phyloP scores from a whole-genome alignment of 2,113 vertebrate genomes.

The Sinocyclocheilus maitianheensis region DNA sequence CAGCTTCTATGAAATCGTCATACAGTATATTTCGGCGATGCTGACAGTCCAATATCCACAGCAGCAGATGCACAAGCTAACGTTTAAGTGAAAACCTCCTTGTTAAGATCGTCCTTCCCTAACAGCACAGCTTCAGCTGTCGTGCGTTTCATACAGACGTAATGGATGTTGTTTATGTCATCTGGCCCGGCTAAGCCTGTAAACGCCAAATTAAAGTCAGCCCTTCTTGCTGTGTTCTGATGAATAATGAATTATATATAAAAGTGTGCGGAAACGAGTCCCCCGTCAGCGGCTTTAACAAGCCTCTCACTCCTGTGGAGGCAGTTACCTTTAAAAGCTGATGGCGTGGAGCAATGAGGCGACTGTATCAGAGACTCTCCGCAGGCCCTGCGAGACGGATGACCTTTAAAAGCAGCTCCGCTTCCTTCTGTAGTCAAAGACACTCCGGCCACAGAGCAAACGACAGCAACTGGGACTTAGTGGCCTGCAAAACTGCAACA shows the following conservation, averaged over 20 bases:
- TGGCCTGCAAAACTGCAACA: not conserved
- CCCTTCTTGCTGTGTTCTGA: conserved; percentile 39
- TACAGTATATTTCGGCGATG: not conserved
- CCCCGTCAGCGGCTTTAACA: conserved; percentile 29
- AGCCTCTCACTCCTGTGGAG: conserved; percentile 28
- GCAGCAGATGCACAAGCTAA: not conserved
- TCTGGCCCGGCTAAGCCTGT: not conserved
- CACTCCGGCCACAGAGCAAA: not conserved
- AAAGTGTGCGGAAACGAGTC: conserved; percentile 37
- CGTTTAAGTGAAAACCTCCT: not conserved
- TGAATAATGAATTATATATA: conserved; percentile 54
- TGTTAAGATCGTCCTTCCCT: not conserved
- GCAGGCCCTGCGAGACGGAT: not conserved
- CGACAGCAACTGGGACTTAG: not conserved
- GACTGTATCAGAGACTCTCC: conserved; percentile 36
- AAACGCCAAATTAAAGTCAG: conserved; percentile 46
- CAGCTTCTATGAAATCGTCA: not conserved
- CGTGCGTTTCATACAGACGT: not conserved
- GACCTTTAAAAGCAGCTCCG: conserved; percentile 36
- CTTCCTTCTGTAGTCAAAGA: not conserved
- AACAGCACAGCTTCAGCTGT: not conserved
- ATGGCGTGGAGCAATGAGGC: conserved; percentile 21
- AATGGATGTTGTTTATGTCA: conserved; percentile 32
- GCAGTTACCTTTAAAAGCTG: conserved; percentile 37
- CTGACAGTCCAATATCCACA: not conserved